Conservation (phyloP, 2,797 vertebrate species). For the Acropternis orthonyx region DNA sequence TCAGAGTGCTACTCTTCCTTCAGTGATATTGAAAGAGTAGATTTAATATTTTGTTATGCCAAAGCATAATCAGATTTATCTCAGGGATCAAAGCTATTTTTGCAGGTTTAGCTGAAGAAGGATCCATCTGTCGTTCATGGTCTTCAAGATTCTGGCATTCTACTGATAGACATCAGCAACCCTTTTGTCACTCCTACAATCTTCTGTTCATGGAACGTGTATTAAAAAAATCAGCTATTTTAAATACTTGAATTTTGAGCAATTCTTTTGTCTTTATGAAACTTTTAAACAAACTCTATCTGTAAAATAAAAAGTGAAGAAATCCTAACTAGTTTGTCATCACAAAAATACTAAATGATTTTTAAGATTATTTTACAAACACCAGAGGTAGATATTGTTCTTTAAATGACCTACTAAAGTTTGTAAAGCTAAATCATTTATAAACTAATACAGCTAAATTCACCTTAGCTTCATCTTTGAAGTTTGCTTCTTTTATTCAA, state of each 20-base stretch:
- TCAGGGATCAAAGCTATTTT: background rate
- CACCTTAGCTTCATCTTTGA: conserved; percentile 34
- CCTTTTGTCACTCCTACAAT: background rate
- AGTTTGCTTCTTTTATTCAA: conserved; percentile 17
- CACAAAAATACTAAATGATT: background rate
- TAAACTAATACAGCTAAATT: conserved; percentile 17
- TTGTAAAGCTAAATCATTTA: conserved; percentile 34
- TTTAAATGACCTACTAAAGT: conserved; percentile 46
- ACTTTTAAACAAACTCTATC: background rate
- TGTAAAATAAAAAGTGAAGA: background rate
- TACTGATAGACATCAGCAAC: background rate
- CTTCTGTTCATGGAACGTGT: background rate
- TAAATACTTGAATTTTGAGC: background rate
- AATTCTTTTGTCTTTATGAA: background rate
- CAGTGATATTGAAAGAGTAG: background rate
- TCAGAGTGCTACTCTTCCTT: background rate
- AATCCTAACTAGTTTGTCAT: background rate
- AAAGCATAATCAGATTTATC: background rate
- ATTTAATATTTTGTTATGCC: background rate
- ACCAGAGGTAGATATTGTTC: background rate
- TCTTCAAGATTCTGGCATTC: background rate
- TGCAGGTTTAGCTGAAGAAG: background rate
- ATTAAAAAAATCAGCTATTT: background rate
- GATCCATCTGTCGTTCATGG: background rate
- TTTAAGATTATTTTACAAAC: background rate